A percentile compares a stretch with the other conserved stretches of the same genome.
phyloP scores from a whole-genome alignment of 2,113 vertebrate genomes.

The Orcinus orca region DNA sequence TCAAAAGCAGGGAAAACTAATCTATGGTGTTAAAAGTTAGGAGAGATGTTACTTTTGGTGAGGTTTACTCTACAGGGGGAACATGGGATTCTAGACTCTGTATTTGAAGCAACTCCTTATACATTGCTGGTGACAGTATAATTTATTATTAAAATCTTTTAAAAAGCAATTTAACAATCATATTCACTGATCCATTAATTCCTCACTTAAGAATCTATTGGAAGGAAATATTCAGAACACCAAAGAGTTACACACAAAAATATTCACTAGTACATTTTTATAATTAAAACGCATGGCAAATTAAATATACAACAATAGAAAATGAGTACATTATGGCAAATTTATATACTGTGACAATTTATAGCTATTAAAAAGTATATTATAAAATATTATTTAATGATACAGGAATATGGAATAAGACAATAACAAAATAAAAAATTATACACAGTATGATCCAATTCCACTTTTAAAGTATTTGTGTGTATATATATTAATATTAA shows the following conservation, averaged over 20 bases:
- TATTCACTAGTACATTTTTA: background rate
- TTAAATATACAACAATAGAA: background rate
- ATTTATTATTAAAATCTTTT: background rate
- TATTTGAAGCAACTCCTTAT: background rate
- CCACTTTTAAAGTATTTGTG: background rate
- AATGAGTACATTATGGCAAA: background rate
- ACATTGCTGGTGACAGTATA: background rate
- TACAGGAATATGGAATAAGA: background rate
- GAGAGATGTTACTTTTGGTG: background rate
- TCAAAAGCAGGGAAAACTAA: background rate
- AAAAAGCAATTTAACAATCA: slow-evolving; percentile 7
- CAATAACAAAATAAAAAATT: background rate
- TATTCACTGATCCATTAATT: background rate
- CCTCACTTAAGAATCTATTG: background rate
- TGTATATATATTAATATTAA: background rate
- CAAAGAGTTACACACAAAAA: slow-evolving; percentile 5
- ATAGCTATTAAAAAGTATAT: background rate
- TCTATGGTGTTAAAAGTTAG: slow-evolving; percentile 5
- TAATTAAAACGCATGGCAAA: background rate
- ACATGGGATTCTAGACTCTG: background rate
- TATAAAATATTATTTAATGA: slow-evolving; percentile 34
- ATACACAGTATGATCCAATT: background rate
- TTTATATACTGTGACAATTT: background rate
- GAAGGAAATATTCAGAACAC: background rate
- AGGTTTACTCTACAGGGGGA: background rate